phyloP scores from a whole-genome alignment of 2,888 invertebrate species.

The Hyles lineata region DNA sequence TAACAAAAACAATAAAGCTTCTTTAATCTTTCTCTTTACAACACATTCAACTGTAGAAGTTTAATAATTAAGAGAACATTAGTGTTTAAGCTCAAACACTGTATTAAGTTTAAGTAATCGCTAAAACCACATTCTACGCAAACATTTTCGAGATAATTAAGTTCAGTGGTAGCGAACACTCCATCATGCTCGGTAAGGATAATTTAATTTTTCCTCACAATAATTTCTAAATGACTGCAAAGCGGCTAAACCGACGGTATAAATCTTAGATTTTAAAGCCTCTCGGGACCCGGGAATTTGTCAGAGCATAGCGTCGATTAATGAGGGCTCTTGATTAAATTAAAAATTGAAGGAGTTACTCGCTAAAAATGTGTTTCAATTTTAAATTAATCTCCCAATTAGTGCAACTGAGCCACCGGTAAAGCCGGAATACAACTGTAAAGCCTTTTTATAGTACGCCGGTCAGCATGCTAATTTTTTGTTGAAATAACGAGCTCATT shows the following conservation, averaged over 20 bases:
- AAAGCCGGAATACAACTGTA: constrained; percentile 10
- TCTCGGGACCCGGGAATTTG: constrained; percentile 35
- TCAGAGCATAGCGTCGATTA: constrained; percentile 40
- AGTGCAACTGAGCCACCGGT: constrained; percentile 14
- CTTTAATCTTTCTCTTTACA: no score
- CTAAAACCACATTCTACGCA: not conserved
- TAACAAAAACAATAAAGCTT: no score
- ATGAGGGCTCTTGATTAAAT: constrained; percentile 42
- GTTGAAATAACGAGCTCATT: constrained; percentile 1
- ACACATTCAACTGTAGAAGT: no score
- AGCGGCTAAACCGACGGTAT: constrained; percentile 15
- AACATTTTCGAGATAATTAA: not conserved
- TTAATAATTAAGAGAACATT: no score
- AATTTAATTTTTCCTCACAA: constrained; percentile 2
- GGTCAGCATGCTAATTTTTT: not conserved
- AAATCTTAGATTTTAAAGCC: constrained; percentile 36
- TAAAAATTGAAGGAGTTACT: constrained; percentile 42
- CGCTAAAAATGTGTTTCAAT: constrained; percentile 31
- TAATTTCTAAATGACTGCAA: constrained; percentile 1
- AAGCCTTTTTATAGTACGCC: not conserved
- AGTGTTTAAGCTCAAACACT: not conserved
- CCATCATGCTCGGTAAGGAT: not conserved
- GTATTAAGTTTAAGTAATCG: not conserved
- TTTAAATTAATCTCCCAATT: constrained; percentile 26
- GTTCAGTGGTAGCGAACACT: not conserved